phyloP scores from a whole-genome alignment of 1,140 invertebrate species.

The Drosophila mojavensis region DNA sequence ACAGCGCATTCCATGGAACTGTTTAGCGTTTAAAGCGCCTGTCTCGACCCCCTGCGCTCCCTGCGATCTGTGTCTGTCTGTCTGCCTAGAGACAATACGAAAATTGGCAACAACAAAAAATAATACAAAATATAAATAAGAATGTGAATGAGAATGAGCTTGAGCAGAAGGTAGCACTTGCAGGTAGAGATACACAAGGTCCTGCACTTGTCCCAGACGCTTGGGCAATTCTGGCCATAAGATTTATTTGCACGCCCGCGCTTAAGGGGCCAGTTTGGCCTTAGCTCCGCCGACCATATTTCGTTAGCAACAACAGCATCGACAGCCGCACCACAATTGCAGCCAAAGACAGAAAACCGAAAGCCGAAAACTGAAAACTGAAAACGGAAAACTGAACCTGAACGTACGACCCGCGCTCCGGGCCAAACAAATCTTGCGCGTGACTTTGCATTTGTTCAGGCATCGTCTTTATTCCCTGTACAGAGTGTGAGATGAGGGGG shows the following conservation, averaged over 20 bases:
- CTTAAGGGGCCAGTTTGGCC: constrained; percentile 29
- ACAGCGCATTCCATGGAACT: constrained; percentile 57
- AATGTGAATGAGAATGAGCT: background rate
- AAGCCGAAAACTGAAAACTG: constrained; percentile 1
- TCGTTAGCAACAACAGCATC: constrained; percentile 31
- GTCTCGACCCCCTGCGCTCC: background rate
- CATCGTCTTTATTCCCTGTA: background rate
- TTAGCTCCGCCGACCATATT: constrained; percentile 39
- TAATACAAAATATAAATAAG: no score
- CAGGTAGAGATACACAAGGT: no score
- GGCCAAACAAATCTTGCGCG: constrained; percentile 66
- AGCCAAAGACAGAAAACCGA: background rate
- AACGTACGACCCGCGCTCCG: constrained; percentile 37
- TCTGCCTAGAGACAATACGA: constrained; percentile 54
- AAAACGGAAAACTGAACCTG: constrained; percentile 21
- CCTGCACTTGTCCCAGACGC: constrained; percentile 44
- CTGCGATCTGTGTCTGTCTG: background rate
- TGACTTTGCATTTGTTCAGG: constrained; percentile 59
- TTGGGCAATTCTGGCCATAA: constrained; percentile 66
- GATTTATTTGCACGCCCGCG: constrained; percentile 79
- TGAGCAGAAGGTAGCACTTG: background rate
- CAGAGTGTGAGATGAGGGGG: background rate
- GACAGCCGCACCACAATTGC: background rate
- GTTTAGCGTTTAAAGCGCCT: constrained; percentile 63
- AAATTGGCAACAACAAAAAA: constrained; percentile 45